Evolutionary conservation across 2,888 invertebrate species (phyloP), one percentile per base, ranked within the genome.

Genomic region (Erynnis tages): DNA sequence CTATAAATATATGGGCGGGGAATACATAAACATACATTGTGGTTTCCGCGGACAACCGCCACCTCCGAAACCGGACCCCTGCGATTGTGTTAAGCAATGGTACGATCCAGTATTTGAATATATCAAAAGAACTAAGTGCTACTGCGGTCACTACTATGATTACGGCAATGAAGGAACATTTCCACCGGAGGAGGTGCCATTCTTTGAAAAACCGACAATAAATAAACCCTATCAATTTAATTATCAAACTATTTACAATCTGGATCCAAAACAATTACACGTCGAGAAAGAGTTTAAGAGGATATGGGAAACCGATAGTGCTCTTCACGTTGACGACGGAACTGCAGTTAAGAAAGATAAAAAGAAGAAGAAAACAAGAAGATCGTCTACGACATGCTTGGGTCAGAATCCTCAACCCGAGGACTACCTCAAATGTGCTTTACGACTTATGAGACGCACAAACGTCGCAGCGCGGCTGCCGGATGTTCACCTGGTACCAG

Each of bases 391-490:
- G 0, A 75, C 71, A 13, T 83, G 83, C 54, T 65, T 88, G 37
- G 82, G 82, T 0, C 44, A 67, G 3, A 65, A 67, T 23, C 81
- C 84, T 2, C 67, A 66, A 40, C 74, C 79, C 0, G 67, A 71
- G 58, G 83, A 86, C 44, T 88, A 87, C 56, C 67, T 88, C 27
- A 77, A 70, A 60, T 82, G 82, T 54, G 86, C 82, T 7, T 58
- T 88, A 32, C 63, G 76, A 19, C 60, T 64, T 1, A 71, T 86
- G 76, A 66, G 74, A 30, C 65, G 64, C 0, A 53, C 65, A 0
- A 87, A 87, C 59, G 50, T 81, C 0, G 87, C 87, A 38, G 85
- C 88, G 1, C 71, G 76, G 6, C 62, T 88, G 25, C 88, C 88
- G 0, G 86, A 87, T 34, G 57, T 82, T 11, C 78, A 87, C 52